Conservation (phyloP, 2,888 invertebrate species). For the Nasonia oneida region DNA sequence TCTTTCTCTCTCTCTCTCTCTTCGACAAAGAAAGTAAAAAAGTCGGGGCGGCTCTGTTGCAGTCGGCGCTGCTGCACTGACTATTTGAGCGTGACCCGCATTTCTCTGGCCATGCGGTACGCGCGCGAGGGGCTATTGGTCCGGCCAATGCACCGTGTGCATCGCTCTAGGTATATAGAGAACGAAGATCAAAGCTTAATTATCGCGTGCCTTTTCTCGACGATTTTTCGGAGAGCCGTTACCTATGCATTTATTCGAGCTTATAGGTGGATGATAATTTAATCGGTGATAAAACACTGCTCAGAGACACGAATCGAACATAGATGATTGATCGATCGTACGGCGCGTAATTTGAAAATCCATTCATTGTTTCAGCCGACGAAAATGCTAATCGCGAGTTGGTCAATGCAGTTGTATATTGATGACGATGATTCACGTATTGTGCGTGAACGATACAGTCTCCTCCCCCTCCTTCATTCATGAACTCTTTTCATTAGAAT, state of each 20-base stretch:
- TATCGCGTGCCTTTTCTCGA: not conserved
- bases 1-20: constrained; percentile 11
- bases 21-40: constrained; percentile 13
- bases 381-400: constrained; percentile 47
- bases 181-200: constrained; percentile 42
- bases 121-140: constrained; percentile 7
- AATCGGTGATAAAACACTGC: not conserved
- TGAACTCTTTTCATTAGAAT: constrained; percentile 52
- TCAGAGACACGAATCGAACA: not conserved
- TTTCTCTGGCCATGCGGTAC: constrained; percentile 30
- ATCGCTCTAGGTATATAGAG: not conserved
- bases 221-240: not conserved
- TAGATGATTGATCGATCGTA: not conserved
- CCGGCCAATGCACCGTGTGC: constrained; percentile 44
- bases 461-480: constrained; percentile 17
- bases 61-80: constrained; percentile 26
- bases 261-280: not conserved
- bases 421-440: constrained; percentile 42
- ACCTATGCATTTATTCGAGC: too few relatives aligned
- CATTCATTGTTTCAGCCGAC: constrained; percentile 36
- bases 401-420: not conserved
- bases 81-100: constrained; percentile 60
- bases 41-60: constrained; percentile 14
- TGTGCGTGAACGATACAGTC: constrained; percentile 24
- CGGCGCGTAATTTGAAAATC: not conserved